These are phyloP conservation scores for Gryllus bimaculatus DNA, from an alignment of 1,140 invertebrate genomes.

Conservation along the genomic window DNA sequence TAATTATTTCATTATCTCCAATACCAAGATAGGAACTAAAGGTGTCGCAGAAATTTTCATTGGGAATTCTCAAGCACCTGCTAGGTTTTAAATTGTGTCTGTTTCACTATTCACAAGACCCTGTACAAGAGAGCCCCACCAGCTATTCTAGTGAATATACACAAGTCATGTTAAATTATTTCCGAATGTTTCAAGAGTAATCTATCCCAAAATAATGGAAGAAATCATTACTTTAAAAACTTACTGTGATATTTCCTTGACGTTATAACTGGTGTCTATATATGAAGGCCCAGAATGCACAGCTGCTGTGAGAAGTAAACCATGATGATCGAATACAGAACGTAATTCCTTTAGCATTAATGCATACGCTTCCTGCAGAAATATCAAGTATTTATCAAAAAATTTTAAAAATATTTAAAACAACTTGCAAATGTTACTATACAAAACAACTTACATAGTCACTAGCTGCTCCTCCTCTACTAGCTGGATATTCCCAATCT, in stretches of 20 bases:
- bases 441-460: conserved; percentile 34
- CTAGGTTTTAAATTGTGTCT: too few relatives aligned
- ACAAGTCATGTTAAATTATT: not conserved
- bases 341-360: conserved; percentile 41
- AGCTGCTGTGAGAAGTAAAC: conserved; percentile 45
- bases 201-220: not conserved
- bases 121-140: too few relatives aligned
- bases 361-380: conserved; percentile 29
- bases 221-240: conserved; percentile 7
- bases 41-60: too few relatives aligned
- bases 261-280: conserved; percentile 48
- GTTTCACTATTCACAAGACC: too few relatives aligned
- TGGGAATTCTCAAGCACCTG: too few relatives aligned
- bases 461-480: conserved; percentile 46
- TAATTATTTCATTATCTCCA: too few relatives aligned
- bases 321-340: conserved; percentile 34
- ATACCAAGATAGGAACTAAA: too few relatives aligned
- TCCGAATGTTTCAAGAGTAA: not conserved
- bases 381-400: not conserved
- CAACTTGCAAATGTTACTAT: not conserved
- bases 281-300: conserved; percentile 44
- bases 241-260: conserved; percentile 37
- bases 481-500: conserved; percentile 72
- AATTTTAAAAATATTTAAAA: not conserved
- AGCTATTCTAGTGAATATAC: not conserved